These are phyloP conservation scores for Amblyjoppa proteus DNA, from an alignment of 2,888 invertebrate genomes.

Conservation along the genomic window DNA sequence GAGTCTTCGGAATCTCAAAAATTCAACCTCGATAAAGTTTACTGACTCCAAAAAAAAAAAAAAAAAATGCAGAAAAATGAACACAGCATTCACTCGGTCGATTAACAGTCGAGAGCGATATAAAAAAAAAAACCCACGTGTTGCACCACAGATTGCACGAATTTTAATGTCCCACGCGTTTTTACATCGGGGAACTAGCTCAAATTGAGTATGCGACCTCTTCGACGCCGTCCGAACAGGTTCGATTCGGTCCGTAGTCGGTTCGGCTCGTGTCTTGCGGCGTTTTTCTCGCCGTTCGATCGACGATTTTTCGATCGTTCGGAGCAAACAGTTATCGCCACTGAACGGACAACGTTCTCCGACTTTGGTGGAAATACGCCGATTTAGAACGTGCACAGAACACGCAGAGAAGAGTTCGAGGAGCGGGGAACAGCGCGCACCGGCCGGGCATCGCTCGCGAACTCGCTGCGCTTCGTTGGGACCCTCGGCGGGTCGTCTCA, in stretches of 20 bases:
- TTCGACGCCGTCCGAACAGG: background rate
- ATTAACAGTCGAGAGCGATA: too few species aligned
- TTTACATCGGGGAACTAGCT: background rate
- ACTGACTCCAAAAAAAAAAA: too few species aligned
- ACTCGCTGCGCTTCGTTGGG: constrained; percentile 29
- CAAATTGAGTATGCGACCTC: background rate
- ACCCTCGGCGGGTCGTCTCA: constrained; percentile 72
- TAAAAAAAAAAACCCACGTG: background rate
- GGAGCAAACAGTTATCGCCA: background rate
- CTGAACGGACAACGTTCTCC: background rate
- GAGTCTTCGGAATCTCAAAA: too few species aligned
- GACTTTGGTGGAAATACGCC: background rate
- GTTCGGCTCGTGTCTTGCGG: too few species aligned
- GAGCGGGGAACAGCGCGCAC: constrained; percentile 23
- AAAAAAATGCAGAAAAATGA: too few species aligned
- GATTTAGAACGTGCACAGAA: background rate
- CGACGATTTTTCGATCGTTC: background rate
- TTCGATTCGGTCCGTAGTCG: background rate
- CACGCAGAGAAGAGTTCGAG: background rate
- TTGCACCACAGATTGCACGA: background rate
- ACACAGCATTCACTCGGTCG: too few species aligned
- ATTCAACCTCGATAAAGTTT: too few species aligned
- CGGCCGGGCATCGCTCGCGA: constrained; percentile 46
- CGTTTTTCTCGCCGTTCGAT: too few species aligned
- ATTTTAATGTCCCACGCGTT: background rate